Evolutionary conservation across 2,797 vertebrate species (phyloP), one percentile per base, ranked within the genome.

Genomic region (Pangasius djambal): DNA sequence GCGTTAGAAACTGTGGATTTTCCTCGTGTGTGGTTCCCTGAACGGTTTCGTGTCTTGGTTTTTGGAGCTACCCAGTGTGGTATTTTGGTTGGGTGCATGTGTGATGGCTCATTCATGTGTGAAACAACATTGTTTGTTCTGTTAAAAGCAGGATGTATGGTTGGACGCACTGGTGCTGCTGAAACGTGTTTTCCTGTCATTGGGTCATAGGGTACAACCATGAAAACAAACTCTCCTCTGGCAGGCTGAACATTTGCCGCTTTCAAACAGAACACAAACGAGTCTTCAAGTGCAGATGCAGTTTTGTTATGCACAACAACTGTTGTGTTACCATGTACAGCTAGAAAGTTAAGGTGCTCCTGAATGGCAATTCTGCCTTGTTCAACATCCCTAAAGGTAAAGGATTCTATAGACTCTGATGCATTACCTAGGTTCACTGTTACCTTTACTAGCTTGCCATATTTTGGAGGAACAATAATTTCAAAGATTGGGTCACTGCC

Each of bases 211-310:
- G 96, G 96, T 61, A 97, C 92, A 18, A 98, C 96, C 87, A 94
- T 96, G 93, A 97, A 99, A 63, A 94, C 93, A 87, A 99, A 97
- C 92, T 92, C 95, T 0, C 96, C 97, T 1, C 94, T 88, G 0
- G 96, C 98, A 77, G 97, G 97, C 88, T 98, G 97, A n/a, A 98
- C 96, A 0, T 94, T 93, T 87, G 96, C 96, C n/a, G 97, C 97
- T 90, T 93, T 96, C 88, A 99, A 93, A 82, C 97, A 69, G 92
- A 99, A 98, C 1, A 91, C 92, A 92, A 99, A 98, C 0, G 97
- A 99, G 79, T 98, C 97, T 44, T 97, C 97, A 88, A 97, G 93
- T 3, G 94, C 87, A 31, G 94, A 90, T 0, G 93, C 94, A 70
- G 95, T 85, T 86, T 94, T 92, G 75, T 95, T 95, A 83, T 78